Conservation (phyloP, 1,140 invertebrate species). For the Nylanderia fulva region DNA sequence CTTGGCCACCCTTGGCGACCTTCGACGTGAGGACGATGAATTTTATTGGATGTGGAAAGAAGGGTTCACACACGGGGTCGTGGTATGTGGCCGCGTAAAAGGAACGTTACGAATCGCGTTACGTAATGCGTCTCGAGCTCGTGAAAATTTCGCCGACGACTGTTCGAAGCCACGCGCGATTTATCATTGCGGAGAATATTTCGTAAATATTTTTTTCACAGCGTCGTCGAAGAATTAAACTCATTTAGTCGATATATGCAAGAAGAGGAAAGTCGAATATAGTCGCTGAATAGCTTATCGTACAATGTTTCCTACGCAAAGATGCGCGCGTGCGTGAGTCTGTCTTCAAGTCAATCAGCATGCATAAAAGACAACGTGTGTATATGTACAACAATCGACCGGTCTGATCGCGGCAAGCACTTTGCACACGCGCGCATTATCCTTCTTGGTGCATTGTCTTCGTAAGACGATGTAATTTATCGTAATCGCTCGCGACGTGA, state of each 20-base stretch:
- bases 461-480: conserved; percentile 70
- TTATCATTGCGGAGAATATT: conserved; percentile 4
- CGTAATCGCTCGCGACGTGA: conserved; percentile 65
- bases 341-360: conserved; percentile 41
- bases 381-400: conserved; percentile 45
- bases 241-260: not conserved
- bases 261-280: not conserved
- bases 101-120: conserved; percentile 28
- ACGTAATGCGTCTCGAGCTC: conserved; percentile 19
- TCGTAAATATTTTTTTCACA: not conserved
- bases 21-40: conserved; percentile 60
- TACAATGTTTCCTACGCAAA: conserved; percentile 19
- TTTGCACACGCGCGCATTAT: conserved; percentile 19
- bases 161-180: conserved; percentile 5
- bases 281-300: not conserved
- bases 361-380: conserved; percentile 13
- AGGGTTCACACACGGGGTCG: conserved; percentile 53
- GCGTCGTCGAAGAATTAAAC: not conserved
- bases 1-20: conserved; percentile 55
- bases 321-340: not conserved
- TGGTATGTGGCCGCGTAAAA: conserved; percentile 38
- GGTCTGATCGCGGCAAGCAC: conserved; percentile 24
- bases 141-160: not conserved
- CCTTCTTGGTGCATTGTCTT: conserved; percentile 68
- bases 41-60: conserved; percentile 38